Percentiles rank a stretch among this genome's conserved stretches.
These are phyloP conservation scores for Discoglossus pictus DNA, from an alignment of 2,797 vertebrate genomes.

Conservation along the genomic window DNA sequence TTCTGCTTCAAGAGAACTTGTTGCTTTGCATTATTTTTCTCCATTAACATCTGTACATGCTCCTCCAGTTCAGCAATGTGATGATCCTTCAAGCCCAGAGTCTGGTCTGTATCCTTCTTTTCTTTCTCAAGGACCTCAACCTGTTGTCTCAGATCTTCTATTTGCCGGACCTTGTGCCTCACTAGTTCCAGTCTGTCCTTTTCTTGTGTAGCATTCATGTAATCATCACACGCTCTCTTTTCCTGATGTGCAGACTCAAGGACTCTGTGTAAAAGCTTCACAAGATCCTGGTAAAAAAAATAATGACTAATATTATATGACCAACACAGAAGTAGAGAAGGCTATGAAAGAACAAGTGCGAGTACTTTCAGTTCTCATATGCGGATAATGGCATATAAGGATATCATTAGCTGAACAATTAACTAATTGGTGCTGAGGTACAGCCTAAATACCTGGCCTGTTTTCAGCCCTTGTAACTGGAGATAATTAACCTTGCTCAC, in stretches of 20 bases:
- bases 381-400: too few relatives aligned
- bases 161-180: slow-evolving; percentile 84
- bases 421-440: too few relatives aligned
- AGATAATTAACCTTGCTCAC: too few relatives aligned
- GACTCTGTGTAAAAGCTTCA: slow-evolving; percentile 86
- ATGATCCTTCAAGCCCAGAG: slow-evolving; percentile 65
- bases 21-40: slow-evolving; percentile 86
- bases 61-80: slow-evolving; percentile 75
- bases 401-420: too few relatives aligned
- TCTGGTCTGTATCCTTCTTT: slow-evolving; percentile 66
- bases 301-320: too few relatives aligned
- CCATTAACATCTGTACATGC: slow-evolving; percentile 73
- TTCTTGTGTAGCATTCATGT: slow-evolving; percentile 75
- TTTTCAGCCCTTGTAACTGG: too few relatives aligned
- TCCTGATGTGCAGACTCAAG: slow-evolving; percentile 89
- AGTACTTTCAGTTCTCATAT: too few relatives aligned
- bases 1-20: slow-evolving; percentile 86
- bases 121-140: slow-evolving; percentile 71
- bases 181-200: slow-evolving; percentile 86
- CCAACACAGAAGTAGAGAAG: too few relatives aligned
- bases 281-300: slow-evolving; percentile 77
- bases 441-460: too few relatives aligned
- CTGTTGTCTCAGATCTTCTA: slow-evolving; percentile 67
- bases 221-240: slow-evolving; percentile 80
- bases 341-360: too few relatives aligned